phyloP scores from a whole-genome alignment of 2,797 vertebrate genomes.

The Botia kubotai region DNA sequence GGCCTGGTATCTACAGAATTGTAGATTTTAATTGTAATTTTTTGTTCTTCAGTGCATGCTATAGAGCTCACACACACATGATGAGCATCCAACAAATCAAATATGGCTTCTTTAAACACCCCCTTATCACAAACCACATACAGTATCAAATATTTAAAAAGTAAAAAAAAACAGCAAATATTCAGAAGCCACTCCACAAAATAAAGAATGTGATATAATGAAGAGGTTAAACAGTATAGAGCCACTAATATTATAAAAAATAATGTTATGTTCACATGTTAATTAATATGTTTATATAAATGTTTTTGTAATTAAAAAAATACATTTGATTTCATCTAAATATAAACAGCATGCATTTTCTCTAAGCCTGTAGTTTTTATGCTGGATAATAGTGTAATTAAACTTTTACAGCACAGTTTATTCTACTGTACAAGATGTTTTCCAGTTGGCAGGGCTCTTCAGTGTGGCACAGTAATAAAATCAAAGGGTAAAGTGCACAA shows the following conservation, averaged over 20 bases:
- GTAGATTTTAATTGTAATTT: too few species aligned
- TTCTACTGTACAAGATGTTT: conserved; percentile 65
- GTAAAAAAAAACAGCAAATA: background rate
- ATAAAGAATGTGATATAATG: background rate
- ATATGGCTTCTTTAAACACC: background rate
- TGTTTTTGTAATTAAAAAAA: background rate
- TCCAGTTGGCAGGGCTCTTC: conserved; percentile 47
- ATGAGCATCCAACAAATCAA: background rate
- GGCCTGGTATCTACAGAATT: background rate
- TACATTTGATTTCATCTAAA: background rate
- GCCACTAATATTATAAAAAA: background rate
- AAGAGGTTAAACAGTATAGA: background rate
- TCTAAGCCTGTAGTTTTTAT: conserved; percentile 68
- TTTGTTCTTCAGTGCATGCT: background rate
- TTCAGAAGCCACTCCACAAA: conserved; percentile 5
- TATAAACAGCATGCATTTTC: background rate
- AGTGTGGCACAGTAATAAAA: conserved; percentile 15
- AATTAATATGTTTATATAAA: background rate
- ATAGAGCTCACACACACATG: background rate
- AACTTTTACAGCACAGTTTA: conserved; percentile 58
- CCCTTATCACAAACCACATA: background rate
- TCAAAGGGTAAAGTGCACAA: conserved; percentile 32
- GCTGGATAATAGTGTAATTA: conserved; percentile 58
- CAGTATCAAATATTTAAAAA: background rate
- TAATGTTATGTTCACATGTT: background rate